Base-by-base conservation (phyloP, 2,888 invertebrate species). In the Apamea epomidion region DNA sequence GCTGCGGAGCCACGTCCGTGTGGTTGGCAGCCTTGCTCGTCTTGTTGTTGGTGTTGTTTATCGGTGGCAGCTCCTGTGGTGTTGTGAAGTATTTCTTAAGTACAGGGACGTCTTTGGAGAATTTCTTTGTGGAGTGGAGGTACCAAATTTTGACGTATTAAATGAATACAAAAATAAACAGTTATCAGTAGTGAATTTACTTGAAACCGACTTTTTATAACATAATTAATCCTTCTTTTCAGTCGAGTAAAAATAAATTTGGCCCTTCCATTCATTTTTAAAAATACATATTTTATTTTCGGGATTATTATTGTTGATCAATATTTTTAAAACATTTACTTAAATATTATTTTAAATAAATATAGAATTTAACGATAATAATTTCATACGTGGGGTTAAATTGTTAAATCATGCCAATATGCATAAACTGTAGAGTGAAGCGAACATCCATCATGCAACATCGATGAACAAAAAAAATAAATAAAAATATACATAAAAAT, bases 401-500 rank as follows among this genome's bases (percentile, higher is more conserved):
- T 85, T 86, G 88, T 90, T 92, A 92, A 90, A 91, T 90, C 96
- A 96, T 96, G 96, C 96, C 93, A 94, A 93, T 93, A 95, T 95
- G 96, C 96, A 94, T 92, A 89, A 89, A 90, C 82, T 91, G 89
- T 92, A 92, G 92, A 92, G 84, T 76, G 90, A 96, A 95, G 96
- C 96, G 68, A 87, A 95, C 96, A 95, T 95, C 90, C 96, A 96
- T 93, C 96, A 96, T 96, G 96, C 97, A 94, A 96, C 96, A 96
- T 95, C 89, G 91, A 95, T 90, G 92, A 83, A 90, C 88, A 92
- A 92, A 91, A 45, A 45, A 91, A 91, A 87, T 83, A 91, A 90
- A 90, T 91, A 91, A 90, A 91, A 91, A 93, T 91, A 92, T 87
- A 89, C 87, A 89, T 91, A 90, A 89, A 91, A 92, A 93, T 32